Evolutionary conservation across 2,113 vertebrate genomes (phyloP).

Genomic region (Neodon shergylaensis): DNA sequence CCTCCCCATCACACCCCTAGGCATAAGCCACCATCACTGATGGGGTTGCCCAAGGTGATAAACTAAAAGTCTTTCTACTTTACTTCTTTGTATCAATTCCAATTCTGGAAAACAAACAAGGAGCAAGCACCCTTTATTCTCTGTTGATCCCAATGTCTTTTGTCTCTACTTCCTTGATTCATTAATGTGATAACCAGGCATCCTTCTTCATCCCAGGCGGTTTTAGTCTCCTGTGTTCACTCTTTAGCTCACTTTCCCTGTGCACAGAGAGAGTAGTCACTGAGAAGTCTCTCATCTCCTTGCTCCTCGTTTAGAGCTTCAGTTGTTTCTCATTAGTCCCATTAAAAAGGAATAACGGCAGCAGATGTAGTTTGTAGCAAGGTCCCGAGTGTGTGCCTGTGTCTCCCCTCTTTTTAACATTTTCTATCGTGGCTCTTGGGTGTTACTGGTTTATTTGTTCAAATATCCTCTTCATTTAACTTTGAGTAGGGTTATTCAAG

Average conservation of each 20-base stretch:
- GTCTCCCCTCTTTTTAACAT: not conserved
- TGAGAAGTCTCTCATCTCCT: not conserved
- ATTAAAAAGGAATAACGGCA: not conserved
- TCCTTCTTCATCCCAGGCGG: not conserved
- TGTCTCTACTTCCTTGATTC: not conserved
- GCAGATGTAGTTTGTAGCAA: not conserved
- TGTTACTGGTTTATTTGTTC: not conserved
- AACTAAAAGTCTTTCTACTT: not conserved
- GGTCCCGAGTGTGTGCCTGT: not conserved
- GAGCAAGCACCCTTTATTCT: not conserved
- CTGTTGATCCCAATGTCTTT: not conserved
- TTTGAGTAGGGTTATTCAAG: not conserved
- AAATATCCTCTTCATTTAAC: not conserved
- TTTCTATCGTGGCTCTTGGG: not conserved
- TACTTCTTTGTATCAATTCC: not conserved
- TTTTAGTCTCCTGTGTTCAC: too few relatives aligned
- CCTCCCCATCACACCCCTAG: rapidly evolving
- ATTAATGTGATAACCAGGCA: not conserved
- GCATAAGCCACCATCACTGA: not conserved
- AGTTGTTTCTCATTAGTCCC: not conserved
- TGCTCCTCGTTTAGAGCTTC: not conserved
- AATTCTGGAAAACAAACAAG: not conserved
- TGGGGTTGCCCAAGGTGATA: not conserved
- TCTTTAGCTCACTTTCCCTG: not conserved
- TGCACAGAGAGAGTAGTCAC: not conserved